A percentile compares a stretch with the other conserved stretches of the same genome.
Evolutionary conservation across 2,888 invertebrate genomes (phyloP).

Genomic region (Hirtodrosophila cameraria): DNA sequence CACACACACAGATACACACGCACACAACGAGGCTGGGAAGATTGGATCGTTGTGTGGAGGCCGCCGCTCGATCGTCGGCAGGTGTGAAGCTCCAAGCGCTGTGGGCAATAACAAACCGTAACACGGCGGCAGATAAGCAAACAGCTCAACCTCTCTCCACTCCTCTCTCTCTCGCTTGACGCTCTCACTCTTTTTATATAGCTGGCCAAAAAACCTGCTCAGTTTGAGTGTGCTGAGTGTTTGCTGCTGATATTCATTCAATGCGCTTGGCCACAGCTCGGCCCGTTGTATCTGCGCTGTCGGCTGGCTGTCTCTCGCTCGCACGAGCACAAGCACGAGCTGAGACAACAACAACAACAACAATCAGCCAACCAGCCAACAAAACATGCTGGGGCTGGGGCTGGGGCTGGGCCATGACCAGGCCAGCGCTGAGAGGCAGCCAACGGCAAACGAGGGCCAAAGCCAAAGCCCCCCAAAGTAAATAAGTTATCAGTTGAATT

Average conservation of each 20-base stretch:
- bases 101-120: slow-evolving; percentile 61
- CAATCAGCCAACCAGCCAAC: slow-evolving; percentile 43
- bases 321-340: slow-evolving; percentile 15
- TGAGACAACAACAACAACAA: slow-evolving; percentile 21
- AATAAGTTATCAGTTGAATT: slow-evolving; percentile 78
- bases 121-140: slow-evolving; percentile 66
- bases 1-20: slow-evolving; percentile 11
- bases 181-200: background rate
- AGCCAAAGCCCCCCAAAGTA: slow-evolving; percentile 66
- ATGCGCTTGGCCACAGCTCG: slow-evolving; percentile 61
- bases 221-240: slow-evolving; percentile 11
- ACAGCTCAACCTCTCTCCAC: slow-evolving; percentile 3
- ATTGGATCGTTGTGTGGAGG: slow-evolving; percentile 25
- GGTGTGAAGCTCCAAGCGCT: slow-evolving; percentile 67
- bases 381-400: slow-evolving; percentile 30
- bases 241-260: slow-evolving; percentile 66
- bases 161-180: background rate
- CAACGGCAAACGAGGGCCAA: slow-evolving; percentile 28
- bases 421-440: too few species aligned
- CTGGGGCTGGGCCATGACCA: slow-evolving; percentile 62
- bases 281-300: background rate
- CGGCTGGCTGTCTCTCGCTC: slow-evolving; percentile 4
- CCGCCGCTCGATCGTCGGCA: slow-evolving; percentile 51
- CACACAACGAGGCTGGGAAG: slow-evolving; percentile 34
- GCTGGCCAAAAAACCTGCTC: slow-evolving; percentile 57